These are phyloP conservation scores for Camponotus floridanus DNA, from an alignment of 1,140 invertebrate species.

Conservation along the genomic window DNA sequence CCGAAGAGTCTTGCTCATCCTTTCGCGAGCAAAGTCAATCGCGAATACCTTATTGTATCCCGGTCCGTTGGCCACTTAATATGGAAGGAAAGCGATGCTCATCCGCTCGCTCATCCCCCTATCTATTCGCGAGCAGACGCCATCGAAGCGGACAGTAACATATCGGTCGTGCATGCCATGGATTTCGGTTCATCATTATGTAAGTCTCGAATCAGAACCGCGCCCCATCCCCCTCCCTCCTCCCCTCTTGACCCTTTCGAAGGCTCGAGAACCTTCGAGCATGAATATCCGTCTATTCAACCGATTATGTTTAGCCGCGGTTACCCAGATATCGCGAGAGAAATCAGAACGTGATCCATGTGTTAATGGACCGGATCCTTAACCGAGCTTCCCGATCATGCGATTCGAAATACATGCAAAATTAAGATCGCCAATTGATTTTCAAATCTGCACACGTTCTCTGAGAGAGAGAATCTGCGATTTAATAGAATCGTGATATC, in stretches of 20 bases:
- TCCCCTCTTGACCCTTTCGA: neutral
- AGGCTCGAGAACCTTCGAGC: slow-evolving; percentile 62
- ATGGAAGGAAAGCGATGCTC: slow-evolving; percentile 74
- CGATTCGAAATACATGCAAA: neutral
- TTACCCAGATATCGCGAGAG: slow-evolving; percentile 54
- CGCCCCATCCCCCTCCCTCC: neutral
- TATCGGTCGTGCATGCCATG: slow-evolving; percentile 76
- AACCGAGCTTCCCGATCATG: neutral
- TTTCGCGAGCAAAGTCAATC: slow-evolving; percentile 49
- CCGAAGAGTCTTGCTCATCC: slow-evolving; percentile 20
- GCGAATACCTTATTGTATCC: slow-evolving; percentile 50
- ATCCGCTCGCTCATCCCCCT: slow-evolving; percentile 68
- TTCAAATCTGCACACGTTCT: neutral
- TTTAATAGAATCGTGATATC: neutral
- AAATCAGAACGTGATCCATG: slow-evolving; percentile 66
- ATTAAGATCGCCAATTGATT: neutral
- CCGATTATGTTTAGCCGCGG: slow-evolving; percentile 67
- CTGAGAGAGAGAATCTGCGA: no score
- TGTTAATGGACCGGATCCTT: slow-evolving; percentile 48
- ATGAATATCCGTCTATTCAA: slow-evolving; percentile 76
- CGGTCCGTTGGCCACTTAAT: slow-evolving; percentile 70
- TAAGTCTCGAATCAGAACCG: slow-evolving; percentile 74
- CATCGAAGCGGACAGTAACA: slow-evolving; percentile 73
- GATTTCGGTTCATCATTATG: slow-evolving; percentile 82
- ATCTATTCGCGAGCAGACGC: slow-evolving; percentile 71